A percentile compares a stretch with the other conserved stretches of the same genome.
These are phyloP conservation scores for Lathamus discolor DNA, from an alignment of 2,113 vertebrate genomes.

Conservation along the genomic window DNA sequence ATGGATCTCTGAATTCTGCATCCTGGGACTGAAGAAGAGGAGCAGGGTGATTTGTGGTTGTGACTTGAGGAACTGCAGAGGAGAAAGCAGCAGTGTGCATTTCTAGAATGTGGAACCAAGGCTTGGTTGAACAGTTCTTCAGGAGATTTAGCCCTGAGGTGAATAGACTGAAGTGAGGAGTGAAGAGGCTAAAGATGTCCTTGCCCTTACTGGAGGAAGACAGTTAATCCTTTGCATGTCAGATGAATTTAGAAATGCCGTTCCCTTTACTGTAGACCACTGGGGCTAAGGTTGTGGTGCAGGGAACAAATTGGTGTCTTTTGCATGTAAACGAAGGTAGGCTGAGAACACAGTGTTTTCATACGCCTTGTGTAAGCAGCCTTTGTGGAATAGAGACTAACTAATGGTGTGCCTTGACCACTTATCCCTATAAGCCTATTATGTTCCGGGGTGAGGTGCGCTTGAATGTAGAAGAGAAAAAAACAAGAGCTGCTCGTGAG, in stretches of 20 bases:
- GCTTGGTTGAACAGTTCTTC: neutral
- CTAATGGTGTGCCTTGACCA: neutral
- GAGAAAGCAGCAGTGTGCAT: neutral
- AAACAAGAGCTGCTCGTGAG: slow-evolving; percentile 91
- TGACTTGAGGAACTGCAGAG: neutral
- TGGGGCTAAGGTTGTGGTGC: neutral
- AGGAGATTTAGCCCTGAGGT: neutral
- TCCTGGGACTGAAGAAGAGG: neutral
- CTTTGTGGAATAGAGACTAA: neutral
- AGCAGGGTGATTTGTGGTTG: neutral
- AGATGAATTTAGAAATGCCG: fast-evolving
- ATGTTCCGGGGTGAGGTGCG: slow-evolving; percentile 98
- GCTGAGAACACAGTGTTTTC: neutral
- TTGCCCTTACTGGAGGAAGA: neutral
- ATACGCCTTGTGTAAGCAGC: fast-evolving
- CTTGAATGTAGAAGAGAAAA: slow-evolving; percentile 98
- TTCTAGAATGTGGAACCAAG: fast-evolving
- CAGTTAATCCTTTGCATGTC: neutral
- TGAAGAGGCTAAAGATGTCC: neutral
- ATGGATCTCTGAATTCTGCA: neutral
- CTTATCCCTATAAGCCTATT: slow-evolving; percentile 83
- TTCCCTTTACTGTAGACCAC: fast-evolving
- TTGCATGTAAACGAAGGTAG: fast-evolving
- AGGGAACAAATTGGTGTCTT: neutral
- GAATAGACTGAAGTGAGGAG: neutral